These are phyloP conservation scores for Eptatretus burgeri DNA, from an alignment of 2,113 vertebrate genomes.

Conservation along the genomic window DNA sequence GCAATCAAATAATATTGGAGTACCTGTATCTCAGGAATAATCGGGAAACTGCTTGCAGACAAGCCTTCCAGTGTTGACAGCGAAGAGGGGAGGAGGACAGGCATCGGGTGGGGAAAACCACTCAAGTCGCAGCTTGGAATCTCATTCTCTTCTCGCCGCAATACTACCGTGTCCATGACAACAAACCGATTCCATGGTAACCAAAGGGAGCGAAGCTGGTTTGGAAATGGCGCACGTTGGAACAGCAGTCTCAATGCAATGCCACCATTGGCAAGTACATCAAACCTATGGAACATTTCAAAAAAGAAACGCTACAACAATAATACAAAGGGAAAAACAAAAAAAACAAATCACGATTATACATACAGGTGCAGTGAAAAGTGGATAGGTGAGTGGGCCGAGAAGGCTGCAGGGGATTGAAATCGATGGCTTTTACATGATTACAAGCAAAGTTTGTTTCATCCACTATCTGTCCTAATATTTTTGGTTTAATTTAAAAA, in stretches of 20 bases:
- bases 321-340: no score
- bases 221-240: slow-evolving; percentile 78
- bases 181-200: slow-evolving; percentile 90
- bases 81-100: slow-evolving; percentile 46
- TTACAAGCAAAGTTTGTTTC: no score
- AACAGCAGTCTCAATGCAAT: slow-evolving; percentile 56
- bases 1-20: no score
- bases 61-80: slow-evolving; percentile 55
- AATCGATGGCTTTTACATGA: no score
- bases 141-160: slow-evolving; percentile 94
- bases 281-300: slow-evolving; percentile 30
- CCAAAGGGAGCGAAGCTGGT: slow-evolving; percentile 83
- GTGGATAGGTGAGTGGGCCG: no score
- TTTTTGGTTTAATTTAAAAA: no score
- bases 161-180: slow-evolving; percentile 85
- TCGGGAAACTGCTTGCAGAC: slow-evolving; percentile 14
- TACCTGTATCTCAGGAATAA: slow-evolving; percentile 94
- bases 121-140: slow-evolving; percentile 94
- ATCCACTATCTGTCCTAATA: no score
- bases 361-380: no score
- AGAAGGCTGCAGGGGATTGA: no score
- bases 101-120: slow-evolving; percentile 62
- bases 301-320: no score
- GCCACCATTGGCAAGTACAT: slow-evolving; percentile 65
- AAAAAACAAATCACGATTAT: no score